phyloP scores from a whole-genome alignment of 2,797 vertebrate genomes.

The Cheirogaleus major region DNA sequence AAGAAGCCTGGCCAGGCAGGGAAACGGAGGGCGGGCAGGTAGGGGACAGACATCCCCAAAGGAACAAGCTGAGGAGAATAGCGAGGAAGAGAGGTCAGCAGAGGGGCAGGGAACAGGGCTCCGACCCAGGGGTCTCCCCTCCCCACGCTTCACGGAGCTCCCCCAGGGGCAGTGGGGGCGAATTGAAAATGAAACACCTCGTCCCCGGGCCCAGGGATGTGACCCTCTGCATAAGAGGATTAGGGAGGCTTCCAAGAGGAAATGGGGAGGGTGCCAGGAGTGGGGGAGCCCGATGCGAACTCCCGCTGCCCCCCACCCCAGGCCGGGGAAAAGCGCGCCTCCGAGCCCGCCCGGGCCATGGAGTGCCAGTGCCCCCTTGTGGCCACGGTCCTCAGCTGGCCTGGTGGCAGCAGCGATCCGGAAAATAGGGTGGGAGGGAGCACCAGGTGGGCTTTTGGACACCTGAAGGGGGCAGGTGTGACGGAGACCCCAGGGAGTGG shows the following conservation, averaged over 20 bases:
- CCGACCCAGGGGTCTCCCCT: constrained; percentile 31
- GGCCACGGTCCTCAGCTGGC: background rate
- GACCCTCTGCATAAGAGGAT: constrained; percentile 79
- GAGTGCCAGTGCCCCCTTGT: constrained; percentile 69
- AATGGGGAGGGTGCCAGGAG: constrained; percentile 64
- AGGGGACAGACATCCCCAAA: background rate
- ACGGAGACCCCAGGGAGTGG: background rate
- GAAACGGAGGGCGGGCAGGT: background rate
- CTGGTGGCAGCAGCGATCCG: fast-evolving
- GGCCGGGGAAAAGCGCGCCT: background rate
- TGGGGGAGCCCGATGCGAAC: constrained; percentile 19
- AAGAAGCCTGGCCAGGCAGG: background rate
- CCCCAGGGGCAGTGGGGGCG: constrained; percentile 48
- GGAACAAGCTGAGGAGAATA: background rate
- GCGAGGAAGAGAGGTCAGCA: background rate
- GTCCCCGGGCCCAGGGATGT: constrained; percentile 64
- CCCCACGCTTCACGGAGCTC: background rate
- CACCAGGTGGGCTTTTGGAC: background rate
- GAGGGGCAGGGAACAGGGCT: constrained; percentile 6
- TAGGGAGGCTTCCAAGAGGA: constrained; percentile 76
- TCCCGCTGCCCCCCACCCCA: background rate
- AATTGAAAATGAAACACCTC: constrained; percentile 81
- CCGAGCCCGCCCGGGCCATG: background rate
- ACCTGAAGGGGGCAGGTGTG: background rate
- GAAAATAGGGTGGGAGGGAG: background rate